These are phyloP conservation scores for Ariolimax columbianus DNA, from an alignment of 2,888 invertebrate genomes.

Conservation along the genomic window DNA sequence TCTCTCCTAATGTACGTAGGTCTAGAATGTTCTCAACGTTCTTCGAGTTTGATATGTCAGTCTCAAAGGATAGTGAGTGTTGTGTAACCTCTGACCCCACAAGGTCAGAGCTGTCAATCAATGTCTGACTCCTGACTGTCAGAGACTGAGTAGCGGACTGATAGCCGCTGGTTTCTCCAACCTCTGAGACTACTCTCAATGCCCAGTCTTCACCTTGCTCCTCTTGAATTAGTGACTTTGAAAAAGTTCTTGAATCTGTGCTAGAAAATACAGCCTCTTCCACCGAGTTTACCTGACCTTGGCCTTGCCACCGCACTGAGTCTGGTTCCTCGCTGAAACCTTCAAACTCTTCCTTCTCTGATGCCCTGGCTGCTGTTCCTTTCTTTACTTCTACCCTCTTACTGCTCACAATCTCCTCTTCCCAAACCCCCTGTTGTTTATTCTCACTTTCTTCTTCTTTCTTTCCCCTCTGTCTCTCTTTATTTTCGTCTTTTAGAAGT, in stretches of 20 bases:
- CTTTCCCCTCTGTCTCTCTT: background rate
- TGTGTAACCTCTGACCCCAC: background rate
- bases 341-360: background rate
- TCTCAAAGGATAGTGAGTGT: background rate
- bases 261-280: background rate
- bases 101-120: background rate
- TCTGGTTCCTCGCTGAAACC: background rate
- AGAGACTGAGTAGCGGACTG: background rate
- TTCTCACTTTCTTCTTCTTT: slow-evolving; percentile 12
- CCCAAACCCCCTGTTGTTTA: background rate
- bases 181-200: background rate
- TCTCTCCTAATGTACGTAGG: background rate
- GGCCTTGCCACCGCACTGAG: background rate
- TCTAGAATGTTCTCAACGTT: background rate
- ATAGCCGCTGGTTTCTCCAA: background rate
- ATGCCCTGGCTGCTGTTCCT: background rate
- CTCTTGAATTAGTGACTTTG: background rate
- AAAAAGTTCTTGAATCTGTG: background rate
- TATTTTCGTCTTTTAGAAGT: background rate
- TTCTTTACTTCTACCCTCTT: background rate
- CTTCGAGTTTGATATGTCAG: background rate
- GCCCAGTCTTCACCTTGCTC: background rate
- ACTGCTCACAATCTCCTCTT: background rate
- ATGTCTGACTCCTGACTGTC: slow-evolving; percentile 1
- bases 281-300: background rate